Evolutionary conservation across 1,140 invertebrate genomes (phyloP).

Genomic region (Hydropsyche tenuis): DNA sequence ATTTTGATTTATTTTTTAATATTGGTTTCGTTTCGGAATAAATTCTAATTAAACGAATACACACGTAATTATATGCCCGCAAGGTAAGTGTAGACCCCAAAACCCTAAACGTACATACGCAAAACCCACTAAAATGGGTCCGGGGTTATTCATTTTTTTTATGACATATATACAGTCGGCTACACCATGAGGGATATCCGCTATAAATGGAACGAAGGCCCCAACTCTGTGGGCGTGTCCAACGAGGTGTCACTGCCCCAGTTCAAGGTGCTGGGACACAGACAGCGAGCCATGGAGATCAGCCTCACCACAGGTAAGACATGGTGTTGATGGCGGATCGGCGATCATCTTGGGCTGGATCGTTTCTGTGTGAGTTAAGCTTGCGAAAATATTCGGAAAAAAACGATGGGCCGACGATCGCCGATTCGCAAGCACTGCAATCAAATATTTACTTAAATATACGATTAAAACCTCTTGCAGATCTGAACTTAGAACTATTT

Average conservation of each 20-base stretch:
- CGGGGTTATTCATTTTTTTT: constrained; percentile 67
- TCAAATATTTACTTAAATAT: too few species aligned
- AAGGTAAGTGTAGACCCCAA: constrained; percentile 63
- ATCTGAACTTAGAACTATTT: constrained; percentile 5
- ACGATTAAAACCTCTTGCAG: not conserved
- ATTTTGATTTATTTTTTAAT: constrained; percentile 18
- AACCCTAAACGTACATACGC: constrained; percentile 58
- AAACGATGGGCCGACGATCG: too few species aligned
- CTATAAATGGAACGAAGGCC: constrained; percentile 94
- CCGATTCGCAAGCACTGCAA: too few species aligned
- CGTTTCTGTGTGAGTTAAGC: too few species aligned
- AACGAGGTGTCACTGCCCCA: constrained; percentile 93
- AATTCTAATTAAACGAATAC: not conserved
- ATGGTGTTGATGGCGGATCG: too few species aligned
- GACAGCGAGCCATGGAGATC: constrained; percentile 89
- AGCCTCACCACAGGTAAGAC: constrained; percentile 87
- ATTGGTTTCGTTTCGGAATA: not conserved
- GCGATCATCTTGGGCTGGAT: too few species aligned
- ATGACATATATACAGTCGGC: constrained; percentile 80
- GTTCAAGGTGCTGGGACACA: constrained; percentile 91
- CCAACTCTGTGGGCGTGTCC: constrained; percentile 89
- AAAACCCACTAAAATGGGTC: constrained; percentile 72
- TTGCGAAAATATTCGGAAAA: too few species aligned
- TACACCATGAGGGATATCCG: constrained; percentile 97
- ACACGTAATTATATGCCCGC: constrained; percentile 5